Evolutionary conservation across 2,888 invertebrate genomes (phyloP), one percentile per base, ranked within the genome.

Genomic region (Bombyx huttoni): DNA sequence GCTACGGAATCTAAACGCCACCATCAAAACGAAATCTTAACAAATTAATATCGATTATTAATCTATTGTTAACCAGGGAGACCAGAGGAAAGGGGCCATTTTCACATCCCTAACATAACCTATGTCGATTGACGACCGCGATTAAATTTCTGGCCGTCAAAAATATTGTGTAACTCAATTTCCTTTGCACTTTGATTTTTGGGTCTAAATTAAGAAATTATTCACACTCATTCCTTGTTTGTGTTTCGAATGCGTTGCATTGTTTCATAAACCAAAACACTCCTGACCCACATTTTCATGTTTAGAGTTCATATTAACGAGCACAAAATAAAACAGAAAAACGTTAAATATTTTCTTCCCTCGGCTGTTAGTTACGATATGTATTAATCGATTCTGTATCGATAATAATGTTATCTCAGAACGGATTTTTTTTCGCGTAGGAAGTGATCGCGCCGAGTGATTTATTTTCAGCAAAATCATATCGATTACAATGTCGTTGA

Each of bases 181-280:
- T 24, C 24, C 5, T 10, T 40, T 40, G 8, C 40, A 40, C 40
- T 40, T 24, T 24, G 5, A 5, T 24, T 24, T 24, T 24, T 51
- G 34, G 8, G 13, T 46, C 46, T 33, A 47, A 35, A 35, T 9
- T 47, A 34, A 58, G 55, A 56, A 48, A 52, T 59, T 40, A 40
- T 54, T 51, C 34, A 46, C 7, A 40, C 45, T 35, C 13, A 51
- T 13, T 51, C 34, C 46, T 34, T 34, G 34, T 35, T 40, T 33
- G n/a, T 48, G 3, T 48, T 7, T 9, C 34, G 24, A 13, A 34
- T n/a, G 48, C 34, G 34, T 52, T 57, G 57, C 56, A 57, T 55
- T 59, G 64, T 59, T 59, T 51, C 56, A 56, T 60, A 62, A 62
- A 61, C 59, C n/a, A 59, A n/a, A 62, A 67, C 62, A 65, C 60